phyloP scores from a whole-genome alignment of 2,888 invertebrate genomes.

The Synanthedon vespiformis region DNA sequence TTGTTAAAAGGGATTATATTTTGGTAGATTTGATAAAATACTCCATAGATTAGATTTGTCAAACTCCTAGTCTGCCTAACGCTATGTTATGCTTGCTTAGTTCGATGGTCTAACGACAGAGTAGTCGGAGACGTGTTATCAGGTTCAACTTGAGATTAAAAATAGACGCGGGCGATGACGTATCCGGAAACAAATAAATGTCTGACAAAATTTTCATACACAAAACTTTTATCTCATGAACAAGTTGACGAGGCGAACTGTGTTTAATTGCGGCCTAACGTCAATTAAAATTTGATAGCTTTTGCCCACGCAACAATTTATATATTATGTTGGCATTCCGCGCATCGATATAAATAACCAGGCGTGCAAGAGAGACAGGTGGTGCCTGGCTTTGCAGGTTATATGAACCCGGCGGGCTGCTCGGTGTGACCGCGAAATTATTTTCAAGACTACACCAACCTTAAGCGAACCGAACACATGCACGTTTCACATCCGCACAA shows the following conservation, averaged over 20 bases:
- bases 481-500: conserved; percentile 30
- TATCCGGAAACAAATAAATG: too few species aligned
- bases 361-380: conserved; percentile 66
- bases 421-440: conserved; percentile 70
- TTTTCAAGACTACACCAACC: conserved; percentile 70
- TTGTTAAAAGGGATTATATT: too few species aligned
- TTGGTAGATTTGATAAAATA: too few species aligned
- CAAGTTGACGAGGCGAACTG: background rate
- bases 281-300: conserved; percentile 1
- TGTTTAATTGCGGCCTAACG: background rate
- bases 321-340: conserved; percentile 41
- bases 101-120: too few species aligned
- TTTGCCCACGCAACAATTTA: background rate
- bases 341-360: conserved; percentile 68
- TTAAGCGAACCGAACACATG: conserved; percentile 41
- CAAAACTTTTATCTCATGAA: background rate
- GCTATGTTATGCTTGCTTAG: too few species aligned
- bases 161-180: too few species aligned
- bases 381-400: conserved; percentile 66
- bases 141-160: too few species aligned
- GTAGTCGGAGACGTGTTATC: too few species aligned
- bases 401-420: conserved; percentile 62
- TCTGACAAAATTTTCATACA: background rate
- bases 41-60: too few species aligned
- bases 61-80: too few species aligned